Base-by-base conservation (phyloP, 35 echinoderm and acorn worm species). In the Patiria miniata region DNA sequence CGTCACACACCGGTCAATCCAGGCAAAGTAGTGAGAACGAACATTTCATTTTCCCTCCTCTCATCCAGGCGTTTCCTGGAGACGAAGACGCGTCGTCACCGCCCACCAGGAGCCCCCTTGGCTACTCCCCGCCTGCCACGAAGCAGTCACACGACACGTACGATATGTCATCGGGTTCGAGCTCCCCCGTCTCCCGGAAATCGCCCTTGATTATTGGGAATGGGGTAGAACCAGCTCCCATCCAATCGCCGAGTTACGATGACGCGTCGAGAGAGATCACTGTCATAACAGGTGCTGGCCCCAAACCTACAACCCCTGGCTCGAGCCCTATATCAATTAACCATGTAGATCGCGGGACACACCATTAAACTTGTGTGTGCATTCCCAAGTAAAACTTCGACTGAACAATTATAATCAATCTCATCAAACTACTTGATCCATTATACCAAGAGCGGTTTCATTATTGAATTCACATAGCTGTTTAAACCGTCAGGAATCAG, bases 21-120 rank as follows among this genome's bases (percentile, higher is more conserved):
- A 30, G 29, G 7, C 65, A 73, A 22, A 47, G 12, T 12, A 47
- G 4, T 12, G 65, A 73, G 65, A 73, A 23, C 15, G 65, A 73
- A 30, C 65, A 73, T 23, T 73, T 73, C 34, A 73, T 73, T 30
- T 73, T 73, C 9, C 65, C 65, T 22, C 65, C 65, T 34, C 34
- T 73, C 7, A 73, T 34, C 65, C 65, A 73, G 26, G 14, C 65
- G 15, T 15, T 34, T 1, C 21, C 65, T 22, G 1, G 65, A 9
- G 34, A 73, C 34, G 65, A 22, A 23, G 65, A 73, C 18, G 2
- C 19, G n/a, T 34, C 23, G 10, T 30, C 65, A 10, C 26, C 26
- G 14, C 65, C 23, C 65, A 7, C 8, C n/a, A 73, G 65, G 65
- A 34, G 60, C 60, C 15, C 1, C 22, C 30, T 68, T 5, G 1